Base-by-base conservation (phyloP, 2,888 invertebrate species). In the Sesia bembeciformis region DNA sequence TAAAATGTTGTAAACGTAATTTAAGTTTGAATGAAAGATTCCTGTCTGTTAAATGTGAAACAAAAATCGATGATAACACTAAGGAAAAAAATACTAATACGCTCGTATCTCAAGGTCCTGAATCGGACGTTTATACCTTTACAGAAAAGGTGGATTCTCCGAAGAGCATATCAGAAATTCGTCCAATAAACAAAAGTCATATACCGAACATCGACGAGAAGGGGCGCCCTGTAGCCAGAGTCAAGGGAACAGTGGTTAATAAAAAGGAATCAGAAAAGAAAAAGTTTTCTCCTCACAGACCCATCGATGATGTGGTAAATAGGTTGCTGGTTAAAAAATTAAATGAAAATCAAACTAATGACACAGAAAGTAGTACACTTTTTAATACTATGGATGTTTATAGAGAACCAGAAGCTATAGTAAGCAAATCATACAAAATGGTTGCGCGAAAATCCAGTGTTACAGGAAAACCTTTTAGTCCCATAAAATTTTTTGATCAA, bases 341-440 rank as follows among this genome's bases (percentile, higher is more conserved):
- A 43, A 74, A 65, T 61, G 59, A 65, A 23, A 69, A 57, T 60
- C 67, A 69, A 59, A 70, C 60, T 58, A 58, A 63, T 58, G 62
- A 63, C 51, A 57, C 59, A 59, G 65, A 63, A 57, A 55, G 59
- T 41, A 70, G 60, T 60, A 41, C 58, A 40, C 57, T 60, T 56
- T 42, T 51, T n/a, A 66, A 43, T 58, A 63, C 61, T 7, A 52
- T 8, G 52, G 23, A 5, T 49, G 42, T 58, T 3, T 81, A 78
- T 56, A 81, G 84, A 54, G 74, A 76, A 55, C 86, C 88, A 52
- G 80, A 81, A 68, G 80, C 85, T 52, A 85, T 88, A 58, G 77
- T 89, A 23, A 88, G 89, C 60, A 90, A 90, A 64, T 88, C 89
- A 23, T 88, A 89, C 63, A 89, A 88, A 75, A 90, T 88, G 88